Conservation (phyloP, 2,113 vertebrate genomes). For the Hippolais icterina region DNA sequence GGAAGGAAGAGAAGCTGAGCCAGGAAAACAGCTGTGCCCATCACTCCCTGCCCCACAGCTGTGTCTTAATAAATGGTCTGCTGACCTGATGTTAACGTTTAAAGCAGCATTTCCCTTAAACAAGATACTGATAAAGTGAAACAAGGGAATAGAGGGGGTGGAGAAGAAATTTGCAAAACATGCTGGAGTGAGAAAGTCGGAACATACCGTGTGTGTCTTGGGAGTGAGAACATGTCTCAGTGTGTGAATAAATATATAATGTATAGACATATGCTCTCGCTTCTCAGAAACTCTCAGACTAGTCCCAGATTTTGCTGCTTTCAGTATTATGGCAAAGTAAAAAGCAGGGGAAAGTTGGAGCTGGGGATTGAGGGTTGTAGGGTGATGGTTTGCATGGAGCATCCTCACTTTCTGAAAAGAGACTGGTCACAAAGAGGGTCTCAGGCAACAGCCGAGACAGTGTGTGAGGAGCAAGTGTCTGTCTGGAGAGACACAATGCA, state of each 20-base stretch:
- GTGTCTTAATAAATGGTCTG: slow-evolving; percentile 29
- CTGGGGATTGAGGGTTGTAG: background rate
- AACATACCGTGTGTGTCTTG: slow-evolving; percentile 51
- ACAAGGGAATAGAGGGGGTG: slow-evolving; percentile 30
- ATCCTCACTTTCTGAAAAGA: background rate
- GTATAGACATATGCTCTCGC: slow-evolving; percentile 50
- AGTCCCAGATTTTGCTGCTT: background rate
- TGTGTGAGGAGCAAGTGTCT: background rate
- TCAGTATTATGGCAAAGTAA: background rate
- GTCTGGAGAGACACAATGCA: background rate
- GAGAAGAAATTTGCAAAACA: slow-evolving; percentile 61
- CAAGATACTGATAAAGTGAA: slow-evolving; percentile 24
- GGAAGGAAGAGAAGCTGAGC: slow-evolving; percentile 13
- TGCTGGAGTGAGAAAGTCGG: slow-evolving; percentile 58
- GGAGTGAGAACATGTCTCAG: slow-evolving; percentile 53
- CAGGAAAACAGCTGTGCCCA: background rate
- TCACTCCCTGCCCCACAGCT: slow-evolving; percentile 23
- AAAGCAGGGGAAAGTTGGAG: background rate
- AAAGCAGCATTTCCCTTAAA: slow-evolving; percentile 41
- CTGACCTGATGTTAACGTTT: slow-evolving; percentile 37
- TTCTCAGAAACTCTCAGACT: background rate
- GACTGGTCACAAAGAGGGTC: background rate
- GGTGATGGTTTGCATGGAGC: background rate
- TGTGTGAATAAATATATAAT: slow-evolving; percentile 63
- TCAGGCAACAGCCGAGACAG: fast-evolving